phyloP scores from a whole-genome alignment of 2,888 invertebrate species.

The Kuschelorhynchus macadamiae region DNA sequence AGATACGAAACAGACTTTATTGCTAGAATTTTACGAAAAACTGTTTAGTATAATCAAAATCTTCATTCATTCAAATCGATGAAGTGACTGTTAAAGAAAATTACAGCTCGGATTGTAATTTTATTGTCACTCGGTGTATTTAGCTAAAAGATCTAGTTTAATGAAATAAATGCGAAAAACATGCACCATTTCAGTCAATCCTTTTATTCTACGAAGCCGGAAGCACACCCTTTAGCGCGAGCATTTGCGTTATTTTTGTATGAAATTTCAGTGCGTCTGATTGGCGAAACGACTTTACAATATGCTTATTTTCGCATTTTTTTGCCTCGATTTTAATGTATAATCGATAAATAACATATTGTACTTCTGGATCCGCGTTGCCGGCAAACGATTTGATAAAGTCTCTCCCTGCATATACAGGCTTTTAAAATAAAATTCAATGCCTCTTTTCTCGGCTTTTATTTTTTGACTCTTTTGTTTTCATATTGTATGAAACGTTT shows the following conservation, averaged over 20 bases:
- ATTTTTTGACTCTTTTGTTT: constrained; percentile 46
- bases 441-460: constrained; percentile 46
- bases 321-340: constrained; percentile 20
- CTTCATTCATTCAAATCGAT: too few species aligned
- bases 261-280: constrained; percentile 65
- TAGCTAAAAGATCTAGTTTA: too few species aligned
- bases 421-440: constrained; percentile 50
- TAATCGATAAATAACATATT: constrained; percentile 38
- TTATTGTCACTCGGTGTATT: too few species aligned
- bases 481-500: constrained; percentile 20
- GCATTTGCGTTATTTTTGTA: constrained; percentile 49
- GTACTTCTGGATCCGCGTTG: constrained; percentile 53
- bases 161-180: too few species aligned
- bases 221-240: too few species aligned
- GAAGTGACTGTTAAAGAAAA: too few species aligned
- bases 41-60: too few species aligned
- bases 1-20: too few species aligned
- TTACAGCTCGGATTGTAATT: too few species aligned
- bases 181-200: too few species aligned
- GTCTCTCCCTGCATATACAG: constrained; percentile 37
- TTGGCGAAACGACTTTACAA: constrained; percentile 66
- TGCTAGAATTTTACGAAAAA: too few species aligned
- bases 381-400: constrained; percentile 55
- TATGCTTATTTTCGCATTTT: constrained; percentile 62
- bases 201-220: too few species aligned